Evolutionary conservation across 2,113 vertebrate species (phyloP), one percentile per base, ranked within the genome.

Genomic region (Pseudolaguvia tuberculata): DNA sequence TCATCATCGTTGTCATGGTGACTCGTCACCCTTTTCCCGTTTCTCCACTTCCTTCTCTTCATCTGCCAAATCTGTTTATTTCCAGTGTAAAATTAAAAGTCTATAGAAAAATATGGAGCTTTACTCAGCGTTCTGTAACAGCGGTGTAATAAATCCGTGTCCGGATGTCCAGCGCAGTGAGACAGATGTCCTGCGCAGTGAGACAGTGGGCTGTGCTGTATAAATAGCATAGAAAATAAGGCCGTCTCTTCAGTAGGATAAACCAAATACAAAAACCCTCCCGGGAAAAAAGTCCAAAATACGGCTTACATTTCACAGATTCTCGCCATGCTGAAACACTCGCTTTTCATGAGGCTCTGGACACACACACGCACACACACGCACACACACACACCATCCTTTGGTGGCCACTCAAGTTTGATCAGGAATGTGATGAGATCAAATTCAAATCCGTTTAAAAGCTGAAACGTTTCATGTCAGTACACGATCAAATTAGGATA

Each of bases 191-290:
- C 47, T 14, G 42, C 56, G 27, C 47, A 50, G 58, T 59, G 58
- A 65, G 65, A 29, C 73, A 67, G 62, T n/a, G 61, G 15, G 84
- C 88, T 92, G 93, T 90, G 90, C 87, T 91, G 88, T 94, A 97
- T 94, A 96, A 97, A 97, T 89, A 93, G 88, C 89, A 86, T 94
- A 94, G 89, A 95, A 97, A 97, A 94, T 94, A 95, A 95, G 94
- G 93, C 93, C 93, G 92, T 91, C 84, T 91, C 88, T 88, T 91
- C 90, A 91, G 91, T 89, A 92, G 90, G 89, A 93, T 92, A 91
- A 88, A 89, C 88, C 90, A 89, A 88, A 84, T 91, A 92, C 88
- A 93, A 94, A 93, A 90, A 91, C 86, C 85, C 91, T 87, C 87
- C 79, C 86, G 86, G 80, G 89, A 87, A 89, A 87, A 77, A 86